Percentiles rank a stretch among this genome's conserved stretches.
phyloP scores from a whole-genome alignment of 2,888 invertebrate species.

The Eumacrocentrus americanus region DNA sequence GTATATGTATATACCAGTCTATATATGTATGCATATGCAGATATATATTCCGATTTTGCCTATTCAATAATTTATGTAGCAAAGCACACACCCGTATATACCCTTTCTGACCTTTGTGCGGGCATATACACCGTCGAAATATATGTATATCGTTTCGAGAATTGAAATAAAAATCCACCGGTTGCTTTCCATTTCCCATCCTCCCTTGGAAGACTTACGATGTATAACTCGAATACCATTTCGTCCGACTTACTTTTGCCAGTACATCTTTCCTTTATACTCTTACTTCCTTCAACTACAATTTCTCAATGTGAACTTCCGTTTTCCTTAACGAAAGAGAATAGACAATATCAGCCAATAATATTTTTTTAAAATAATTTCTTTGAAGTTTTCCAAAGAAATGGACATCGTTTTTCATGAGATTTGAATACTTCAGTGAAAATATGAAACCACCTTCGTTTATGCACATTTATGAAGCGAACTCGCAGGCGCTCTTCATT shows the following conservation, averaged over 20 bases:
- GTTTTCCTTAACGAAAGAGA: constrained; percentile 19
- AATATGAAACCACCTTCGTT: neutral
- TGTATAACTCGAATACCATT: constrained; percentile 24
- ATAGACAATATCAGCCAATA: neutral
- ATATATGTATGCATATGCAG: no score
- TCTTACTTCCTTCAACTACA: constrained; percentile 1
- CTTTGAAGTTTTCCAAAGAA: neutral
- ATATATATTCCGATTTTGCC: neutral
- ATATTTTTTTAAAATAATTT: neutral
- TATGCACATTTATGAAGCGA: neutral
- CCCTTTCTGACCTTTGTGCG: constrained; percentile 8
- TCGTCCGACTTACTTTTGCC: neutral
- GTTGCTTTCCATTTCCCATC: constrained; percentile 46
- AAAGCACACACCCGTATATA: constrained; percentile 10
- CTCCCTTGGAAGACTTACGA: constrained; percentile 26
- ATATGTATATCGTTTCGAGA: constrained; percentile 42
- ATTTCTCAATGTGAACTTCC: constrained; percentile 23
- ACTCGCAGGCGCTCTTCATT: constrained; percentile 7
- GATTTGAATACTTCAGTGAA: no score
- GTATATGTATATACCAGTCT: no score
- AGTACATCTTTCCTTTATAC: constrained; percentile 27
- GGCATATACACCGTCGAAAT: constrained; percentile 35
- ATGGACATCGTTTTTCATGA: no score
- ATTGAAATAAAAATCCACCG: constrained; percentile 58
- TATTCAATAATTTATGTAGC: constrained; percentile 27